These are phyloP conservation scores for Frankliniella intonsa DNA, from an alignment of 2,888 invertebrate genomes.

Conservation along the genomic window DNA sequence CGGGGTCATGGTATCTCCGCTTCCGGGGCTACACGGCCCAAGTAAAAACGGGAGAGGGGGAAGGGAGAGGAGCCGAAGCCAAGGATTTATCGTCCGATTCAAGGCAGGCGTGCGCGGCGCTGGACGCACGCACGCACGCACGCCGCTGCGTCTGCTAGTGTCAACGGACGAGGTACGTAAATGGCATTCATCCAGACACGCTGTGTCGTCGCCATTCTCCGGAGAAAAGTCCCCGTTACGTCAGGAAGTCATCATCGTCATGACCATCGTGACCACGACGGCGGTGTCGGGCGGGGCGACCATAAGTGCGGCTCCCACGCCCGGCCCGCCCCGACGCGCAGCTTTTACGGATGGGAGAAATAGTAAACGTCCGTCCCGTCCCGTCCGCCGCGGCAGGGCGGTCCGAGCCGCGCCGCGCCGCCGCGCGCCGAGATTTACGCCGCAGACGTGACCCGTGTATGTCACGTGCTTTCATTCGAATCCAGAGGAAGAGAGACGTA, in stretches of 20 bases:
- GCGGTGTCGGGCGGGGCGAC: too few relatives aligned
- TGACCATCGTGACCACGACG: too few relatives aligned
- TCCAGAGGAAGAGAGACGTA: too few relatives aligned
- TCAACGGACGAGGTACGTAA: too few relatives aligned
- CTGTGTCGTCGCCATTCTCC: neutral
- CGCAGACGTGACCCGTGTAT: neutral
- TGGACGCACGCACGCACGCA: neutral
- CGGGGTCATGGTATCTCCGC: conserved; percentile 21
- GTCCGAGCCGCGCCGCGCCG: neutral
- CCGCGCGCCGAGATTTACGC: neutral
- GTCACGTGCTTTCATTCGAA: neutral
- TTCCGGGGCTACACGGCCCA: conserved; percentile 4
- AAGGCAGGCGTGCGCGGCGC: neutral
- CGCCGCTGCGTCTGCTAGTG: neutral
- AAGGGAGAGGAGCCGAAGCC: neutral
- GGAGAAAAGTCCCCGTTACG: neutral
- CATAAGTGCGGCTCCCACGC: too few relatives aligned
- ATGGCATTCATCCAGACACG: neutral
- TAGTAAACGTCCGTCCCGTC: neutral
- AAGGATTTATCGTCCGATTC: neutral
- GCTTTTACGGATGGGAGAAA: neutral
- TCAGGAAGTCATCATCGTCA: too few relatives aligned
- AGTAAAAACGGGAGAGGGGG: neutral
- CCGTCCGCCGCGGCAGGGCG: too few relatives aligned
- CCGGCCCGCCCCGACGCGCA: neutral